A percentile compares a stretch with the other conserved stretches of the same genome.
phyloP scores from a whole-genome alignment of 2,888 invertebrate genomes.

The Aleiodes leptofemur region DNA sequence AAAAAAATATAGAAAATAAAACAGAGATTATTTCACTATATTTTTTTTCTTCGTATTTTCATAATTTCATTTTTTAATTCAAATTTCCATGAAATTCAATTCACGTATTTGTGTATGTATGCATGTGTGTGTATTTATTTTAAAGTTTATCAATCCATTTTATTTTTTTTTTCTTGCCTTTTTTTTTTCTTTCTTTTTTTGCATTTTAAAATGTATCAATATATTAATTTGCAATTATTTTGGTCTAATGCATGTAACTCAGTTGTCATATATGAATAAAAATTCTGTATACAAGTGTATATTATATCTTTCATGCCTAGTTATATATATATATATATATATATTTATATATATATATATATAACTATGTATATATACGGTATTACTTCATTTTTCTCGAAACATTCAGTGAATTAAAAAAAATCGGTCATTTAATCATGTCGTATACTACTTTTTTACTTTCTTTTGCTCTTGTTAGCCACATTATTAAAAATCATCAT shows the following conservation, averaged over 20 bases:
- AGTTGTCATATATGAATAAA: constrained; percentile 55
- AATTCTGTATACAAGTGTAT: constrained; percentile 40
- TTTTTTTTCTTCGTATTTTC: no score
- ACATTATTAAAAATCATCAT: constrained; percentile 18
- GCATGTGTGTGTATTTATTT: constrained; percentile 42
- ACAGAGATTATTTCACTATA: no score
- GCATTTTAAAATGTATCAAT: constrained; percentile 61
- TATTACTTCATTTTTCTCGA: not conserved
- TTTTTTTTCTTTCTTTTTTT: not conserved
- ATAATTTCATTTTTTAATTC: no score
- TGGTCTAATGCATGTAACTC: constrained; percentile 59
- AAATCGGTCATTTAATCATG: constrained; percentile 40
- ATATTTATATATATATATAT: no score
- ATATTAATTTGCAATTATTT: constrained; percentile 65
- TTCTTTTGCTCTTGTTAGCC: constrained; percentile 7
- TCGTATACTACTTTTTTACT: constrained; percentile 22
- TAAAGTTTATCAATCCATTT: constrained; percentile 16
- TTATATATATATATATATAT: not conserved
- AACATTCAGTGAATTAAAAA: constrained; percentile 2
- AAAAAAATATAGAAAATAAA: no score
- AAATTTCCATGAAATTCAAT: no score
- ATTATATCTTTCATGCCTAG: constrained; percentile 6
- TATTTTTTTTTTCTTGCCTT: not conserved
- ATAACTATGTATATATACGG: no score
- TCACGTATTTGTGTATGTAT: not conserved